A percentile compares a stretch with the other conserved stretches of the same genome.
Evolutionary conservation across 2,888 invertebrate genomes (phyloP).

Genomic region (Nasonia oneida): DNA sequence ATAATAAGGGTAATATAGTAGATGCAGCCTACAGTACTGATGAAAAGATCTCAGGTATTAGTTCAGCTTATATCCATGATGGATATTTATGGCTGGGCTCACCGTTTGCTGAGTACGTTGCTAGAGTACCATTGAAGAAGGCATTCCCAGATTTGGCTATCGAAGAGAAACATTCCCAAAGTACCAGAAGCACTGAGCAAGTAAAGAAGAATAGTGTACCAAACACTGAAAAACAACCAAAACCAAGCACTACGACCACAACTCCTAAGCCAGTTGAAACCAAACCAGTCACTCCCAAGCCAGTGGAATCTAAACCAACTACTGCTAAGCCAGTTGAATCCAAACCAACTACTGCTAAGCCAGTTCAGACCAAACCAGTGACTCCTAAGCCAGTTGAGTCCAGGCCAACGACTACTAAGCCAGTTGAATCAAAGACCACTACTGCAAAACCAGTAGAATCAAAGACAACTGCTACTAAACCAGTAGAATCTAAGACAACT

Average conservation of each 20-base stretch:
- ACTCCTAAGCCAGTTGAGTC: conserved; percentile 22
- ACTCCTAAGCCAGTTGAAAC: conserved; percentile 1
- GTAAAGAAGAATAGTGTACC: neutral
- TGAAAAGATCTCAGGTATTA: conserved; percentile 80
- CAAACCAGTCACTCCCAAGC: conserved; percentile 29
- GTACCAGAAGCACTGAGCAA: neutral
- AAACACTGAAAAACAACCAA: conserved; percentile 21
- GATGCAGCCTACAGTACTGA: conserved; percentile 85
- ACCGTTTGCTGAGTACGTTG: conserved; percentile 85
- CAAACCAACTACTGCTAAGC: conserved; percentile 62
- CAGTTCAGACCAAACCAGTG: neutral
- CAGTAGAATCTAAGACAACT: conserved; percentile 61
- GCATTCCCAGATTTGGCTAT: conserved; percentile 69
- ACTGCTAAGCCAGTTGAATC: conserved; percentile 62
- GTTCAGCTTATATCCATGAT: conserved; percentile 85
- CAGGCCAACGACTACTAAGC: conserved; percentile 56
- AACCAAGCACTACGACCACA: neutral
- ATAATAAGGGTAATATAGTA: conserved; percentile 87
- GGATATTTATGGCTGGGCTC: conserved; percentile 85
- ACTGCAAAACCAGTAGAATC: conserved; percentile 63
- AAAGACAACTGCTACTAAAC: conserved; percentile 59
- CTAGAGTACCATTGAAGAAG: conserved; percentile 83
- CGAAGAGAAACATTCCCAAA: conserved; percentile 29
- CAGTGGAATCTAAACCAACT: conserved; percentile 57
- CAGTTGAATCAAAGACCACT: conserved; percentile 59